These are phyloP conservation scores for Neolamprologus brichardi DNA, from an alignment of 2,113 vertebrate species.

Conservation along the genomic window DNA sequence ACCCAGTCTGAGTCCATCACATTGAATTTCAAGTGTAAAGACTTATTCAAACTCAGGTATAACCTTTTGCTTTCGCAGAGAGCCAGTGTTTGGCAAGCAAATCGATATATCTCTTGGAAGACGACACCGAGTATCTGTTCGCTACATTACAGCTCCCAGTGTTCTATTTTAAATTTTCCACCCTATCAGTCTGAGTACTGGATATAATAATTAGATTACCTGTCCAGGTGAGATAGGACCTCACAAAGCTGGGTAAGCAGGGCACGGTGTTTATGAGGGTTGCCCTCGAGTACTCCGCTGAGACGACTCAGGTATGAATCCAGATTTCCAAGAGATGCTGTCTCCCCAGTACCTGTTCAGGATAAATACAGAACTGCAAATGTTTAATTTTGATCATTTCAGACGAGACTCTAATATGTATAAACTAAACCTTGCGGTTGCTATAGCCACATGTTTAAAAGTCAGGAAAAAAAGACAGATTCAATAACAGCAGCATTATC, in stretches of 20 bases:
- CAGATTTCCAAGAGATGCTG: constrained; percentile 84
- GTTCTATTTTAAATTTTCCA: not conserved
- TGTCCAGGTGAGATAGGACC: constrained; percentile 88
- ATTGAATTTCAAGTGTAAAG: not conserved
- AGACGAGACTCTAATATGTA: not conserved
- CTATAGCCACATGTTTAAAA: not conserved
- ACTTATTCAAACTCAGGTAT: not conserved
- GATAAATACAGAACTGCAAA: not conserved
- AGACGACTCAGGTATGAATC: constrained; percentile 94
- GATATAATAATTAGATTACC: constrained; percentile 61
- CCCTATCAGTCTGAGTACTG: not conserved
- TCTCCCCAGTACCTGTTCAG: constrained; percentile 85
- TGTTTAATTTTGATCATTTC: not conserved
- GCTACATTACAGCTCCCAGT: not conserved
- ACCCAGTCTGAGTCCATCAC: not conserved
- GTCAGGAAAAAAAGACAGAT: not conserved
- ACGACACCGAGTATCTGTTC: fast-evolving
- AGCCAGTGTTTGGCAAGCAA: not conserved
- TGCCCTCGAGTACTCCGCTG: constrained; percentile 84
- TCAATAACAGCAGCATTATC: not conserved
- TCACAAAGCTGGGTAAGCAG: constrained; percentile 87
- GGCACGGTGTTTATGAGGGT: constrained; percentile 84
- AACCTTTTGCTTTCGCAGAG: not conserved
- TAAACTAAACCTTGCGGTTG: not conserved
- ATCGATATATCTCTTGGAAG: not conserved